A percentile compares a stretch with the other conserved stretches of the same genome.
Conservation (phyloP, 2,888 invertebrate species). For the Drosophila sordidula region DNA sequence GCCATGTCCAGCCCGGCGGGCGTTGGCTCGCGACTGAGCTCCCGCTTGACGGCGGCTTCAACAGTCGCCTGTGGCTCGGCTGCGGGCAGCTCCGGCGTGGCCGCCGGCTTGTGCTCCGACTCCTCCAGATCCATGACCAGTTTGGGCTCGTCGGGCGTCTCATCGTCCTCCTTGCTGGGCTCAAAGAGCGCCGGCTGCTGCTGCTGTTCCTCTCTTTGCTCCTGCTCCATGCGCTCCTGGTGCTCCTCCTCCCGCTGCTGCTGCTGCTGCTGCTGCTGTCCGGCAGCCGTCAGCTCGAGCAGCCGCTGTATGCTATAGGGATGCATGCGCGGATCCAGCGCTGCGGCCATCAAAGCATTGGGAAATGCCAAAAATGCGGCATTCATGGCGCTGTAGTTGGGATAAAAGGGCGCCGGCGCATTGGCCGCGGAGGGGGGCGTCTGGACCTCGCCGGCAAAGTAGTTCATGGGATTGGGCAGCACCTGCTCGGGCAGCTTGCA, state of each 20-base stretch:
- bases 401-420: slow-evolving; percentile 87
- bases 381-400: slow-evolving; percentile 88
- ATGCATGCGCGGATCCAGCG: slow-evolving; percentile 84
- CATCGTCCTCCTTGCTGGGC: slow-evolving; percentile 61
- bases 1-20: slow-evolving; percentile 27
- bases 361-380: slow-evolving; percentile 86
- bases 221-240: slow-evolving; percentile 31
- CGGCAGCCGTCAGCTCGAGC: slow-evolving; percentile 83
- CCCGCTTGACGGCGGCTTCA: slow-evolving; percentile 50
- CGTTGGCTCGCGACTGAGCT: slow-evolving; percentile 81
- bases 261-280: slow-evolving; percentile 80
- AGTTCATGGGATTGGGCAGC: slow-evolving; percentile 81
- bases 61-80: neutral
- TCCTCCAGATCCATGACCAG: slow-evolving; percentile 90
- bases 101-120: slow-evolving; percentile 67
- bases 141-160: slow-evolving; percentile 86
- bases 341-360: slow-evolving; percentile 84
- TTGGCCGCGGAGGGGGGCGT: slow-evolving; percentile 16
- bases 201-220: slow-evolving; percentile 33
- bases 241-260: slow-evolving; percentile 55
- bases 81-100: slow-evolving; percentile 19
- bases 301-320: slow-evolving; percentile 84
- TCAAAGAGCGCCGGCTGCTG: slow-evolving; percentile 37
- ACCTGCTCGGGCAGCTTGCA: slow-evolving; percentile 47
- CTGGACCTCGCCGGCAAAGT: slow-evolving; percentile 76